Percentiles rank a stretch among this genome's conserved stretches.
phyloP scores from a whole-genome alignment of 2,113 vertebrate species.

The Sula dactylatra region DNA sequence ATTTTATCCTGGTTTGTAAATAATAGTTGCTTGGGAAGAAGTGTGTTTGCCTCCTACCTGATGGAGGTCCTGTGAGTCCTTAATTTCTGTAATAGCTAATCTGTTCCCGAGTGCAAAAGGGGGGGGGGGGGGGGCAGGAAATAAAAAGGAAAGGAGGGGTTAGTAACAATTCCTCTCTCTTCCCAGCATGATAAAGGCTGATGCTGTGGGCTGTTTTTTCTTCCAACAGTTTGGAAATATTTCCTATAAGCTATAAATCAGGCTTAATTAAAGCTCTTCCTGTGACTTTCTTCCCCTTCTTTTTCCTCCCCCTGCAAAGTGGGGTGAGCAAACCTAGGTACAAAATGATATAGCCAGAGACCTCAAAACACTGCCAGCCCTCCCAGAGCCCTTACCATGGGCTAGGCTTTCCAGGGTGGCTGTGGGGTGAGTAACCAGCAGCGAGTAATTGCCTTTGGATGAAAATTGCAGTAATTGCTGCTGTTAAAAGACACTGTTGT shows the following conservation, averaged over 20 bases:
- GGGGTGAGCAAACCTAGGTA: background rate
- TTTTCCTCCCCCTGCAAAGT: background rate
- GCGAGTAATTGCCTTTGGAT: background rate
- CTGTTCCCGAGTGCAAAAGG: background rate
- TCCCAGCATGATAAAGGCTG: background rate
- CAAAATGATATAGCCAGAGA: background rate
- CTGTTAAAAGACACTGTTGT: background rate
- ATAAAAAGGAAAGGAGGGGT: background rate
- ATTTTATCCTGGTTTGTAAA: slow-evolving; percentile 1
- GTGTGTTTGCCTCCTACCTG: background rate
- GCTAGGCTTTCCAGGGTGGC: background rate
- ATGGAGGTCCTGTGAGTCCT: background rate
- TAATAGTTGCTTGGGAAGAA: background rate
- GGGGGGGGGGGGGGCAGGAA: background rate
- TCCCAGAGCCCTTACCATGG: background rate
- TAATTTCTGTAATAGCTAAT: background rate
- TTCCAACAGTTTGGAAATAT: background rate
- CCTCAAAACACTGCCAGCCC: background rate
- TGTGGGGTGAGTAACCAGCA: background rate
- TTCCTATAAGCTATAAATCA: background rate
- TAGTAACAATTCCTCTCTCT: background rate
- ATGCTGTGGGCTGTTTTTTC: background rate
- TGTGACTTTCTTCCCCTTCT: background rate
- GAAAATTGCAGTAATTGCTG: background rate
- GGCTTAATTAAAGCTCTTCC: background rate